Conservation (phyloP, 2,888 invertebrate species). For the Ophioninae sp. region DNA sequence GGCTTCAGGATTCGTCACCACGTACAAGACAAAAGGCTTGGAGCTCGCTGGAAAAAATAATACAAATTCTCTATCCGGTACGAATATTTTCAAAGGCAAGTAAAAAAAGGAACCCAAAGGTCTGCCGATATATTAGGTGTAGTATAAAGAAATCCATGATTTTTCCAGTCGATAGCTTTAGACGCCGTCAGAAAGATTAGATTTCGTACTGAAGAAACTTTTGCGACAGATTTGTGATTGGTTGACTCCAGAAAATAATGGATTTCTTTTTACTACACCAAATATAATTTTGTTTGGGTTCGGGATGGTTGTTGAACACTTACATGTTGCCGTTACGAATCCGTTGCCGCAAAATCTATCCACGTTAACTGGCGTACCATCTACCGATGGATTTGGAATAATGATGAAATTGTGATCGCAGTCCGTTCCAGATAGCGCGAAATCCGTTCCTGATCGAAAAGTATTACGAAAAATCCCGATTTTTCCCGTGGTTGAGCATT, state of each 20-base stretch:
- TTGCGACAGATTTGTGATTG: no score
- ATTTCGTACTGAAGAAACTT: no score
- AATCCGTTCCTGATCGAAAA: conserved; percentile 26
- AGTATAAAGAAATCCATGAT: not conserved
- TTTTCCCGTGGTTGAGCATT: not conserved
- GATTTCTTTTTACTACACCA: no score
- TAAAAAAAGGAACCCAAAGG: not conserved
- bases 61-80: not conserved
- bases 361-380: conserved; percentile 77
- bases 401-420: conserved; percentile 89
- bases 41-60: conserved; percentile 82
- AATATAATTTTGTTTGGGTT: not conserved
- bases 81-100: conserved; percentile 1
- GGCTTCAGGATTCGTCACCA: conserved; percentile 84
- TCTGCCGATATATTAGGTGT: not conserved
- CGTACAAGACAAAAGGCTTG: conserved; percentile 89
- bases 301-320: conserved; percentile 72
- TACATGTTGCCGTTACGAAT: conserved; percentile 85
- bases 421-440: conserved; percentile 83
- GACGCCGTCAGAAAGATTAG: no score
- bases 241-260: no score
- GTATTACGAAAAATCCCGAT: not conserved
- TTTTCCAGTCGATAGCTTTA: no score
- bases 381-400: conserved; percentile 85
- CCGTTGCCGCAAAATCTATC: conserved; percentile 91